These are phyloP conservation scores for Triops longicaudatus DNA, from an alignment of 1,140 invertebrate genomes.

Conservation along the genomic window DNA sequence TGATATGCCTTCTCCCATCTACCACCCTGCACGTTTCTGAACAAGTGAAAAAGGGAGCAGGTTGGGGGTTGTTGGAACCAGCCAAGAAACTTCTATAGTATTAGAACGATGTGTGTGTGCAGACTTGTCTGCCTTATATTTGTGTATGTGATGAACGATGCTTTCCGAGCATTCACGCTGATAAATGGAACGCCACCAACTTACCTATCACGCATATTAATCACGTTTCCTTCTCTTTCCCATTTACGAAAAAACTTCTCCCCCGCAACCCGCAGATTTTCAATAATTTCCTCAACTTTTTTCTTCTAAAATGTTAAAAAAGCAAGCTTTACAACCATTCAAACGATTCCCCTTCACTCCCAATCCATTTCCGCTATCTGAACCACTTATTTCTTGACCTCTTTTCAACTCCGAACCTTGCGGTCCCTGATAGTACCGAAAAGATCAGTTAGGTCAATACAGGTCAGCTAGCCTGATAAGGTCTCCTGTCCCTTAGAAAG, in stretches of 20 bases:
- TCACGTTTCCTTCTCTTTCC: slow-evolving; percentile 30
- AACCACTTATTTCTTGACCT: slow-evolving; percentile 20
- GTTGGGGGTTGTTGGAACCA: neutral
- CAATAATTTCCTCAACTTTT: too few species aligned
- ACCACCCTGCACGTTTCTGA: neutral
- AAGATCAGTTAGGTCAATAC: slow-evolving; percentile 6
- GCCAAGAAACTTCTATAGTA: neutral
- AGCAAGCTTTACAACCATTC: too few species aligned
- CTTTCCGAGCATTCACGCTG: neutral
- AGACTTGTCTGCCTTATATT: neutral
- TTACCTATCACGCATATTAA: slow-evolving; percentile 12
- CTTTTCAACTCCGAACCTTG: neutral
- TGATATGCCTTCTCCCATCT: neutral
- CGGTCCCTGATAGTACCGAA: neutral
- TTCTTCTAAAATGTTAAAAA: too few species aligned
- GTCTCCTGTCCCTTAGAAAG: neutral
- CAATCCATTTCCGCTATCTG: slow-evolving; percentile 23
- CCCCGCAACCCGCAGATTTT: too few species aligned
- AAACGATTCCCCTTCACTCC: slow-evolving; percentile 30
- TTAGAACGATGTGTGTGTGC: slow-evolving; percentile 2
- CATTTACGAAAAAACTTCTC: slow-evolving; percentile 22
- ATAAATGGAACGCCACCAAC: slow-evolving; percentile 11
- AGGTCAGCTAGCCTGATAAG: neutral
- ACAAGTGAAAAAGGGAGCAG: neutral
- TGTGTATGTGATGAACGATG: slow-evolving; percentile 8